Conservation (phyloP, 23 tunicate genomes). For the Halocynthia roretzi region DNA sequence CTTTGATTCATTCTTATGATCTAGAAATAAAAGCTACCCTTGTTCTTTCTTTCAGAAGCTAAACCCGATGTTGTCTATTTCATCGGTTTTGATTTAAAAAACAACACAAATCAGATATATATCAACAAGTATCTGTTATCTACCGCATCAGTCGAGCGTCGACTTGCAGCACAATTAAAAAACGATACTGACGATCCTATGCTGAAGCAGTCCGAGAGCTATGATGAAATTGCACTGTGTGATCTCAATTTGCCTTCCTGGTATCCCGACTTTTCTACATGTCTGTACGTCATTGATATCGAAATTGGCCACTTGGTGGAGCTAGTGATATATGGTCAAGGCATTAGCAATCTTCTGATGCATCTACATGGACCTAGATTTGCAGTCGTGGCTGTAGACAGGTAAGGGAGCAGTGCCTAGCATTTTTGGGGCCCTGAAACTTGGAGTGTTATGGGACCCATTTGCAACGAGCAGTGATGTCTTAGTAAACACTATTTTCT, state of each 20-base stretch:
- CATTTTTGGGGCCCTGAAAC: no score
- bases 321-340: slow-evolving; percentile 78
- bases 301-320: slow-evolving; percentile 45
- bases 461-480: no score
- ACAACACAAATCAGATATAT: slow-evolving; percentile 50
- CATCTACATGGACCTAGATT: slow-evolving; percentile 90
- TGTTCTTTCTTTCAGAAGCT: background rate
- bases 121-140: slow-evolving; percentile 54
- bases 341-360: slow-evolving; percentile 85
- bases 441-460: no score
- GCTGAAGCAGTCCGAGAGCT: slow-evolving; percentile 43
- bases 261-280: slow-evolving; percentile 29
- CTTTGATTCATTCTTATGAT: no score
- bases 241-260: slow-evolving; percentile 14
- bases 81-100: slow-evolving; percentile 80
- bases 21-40: no score
- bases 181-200: slow-evolving; percentile 61
- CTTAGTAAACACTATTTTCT: no score
- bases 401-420: slow-evolving; percentile 14
- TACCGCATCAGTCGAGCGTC: slow-evolving; percentile 40
- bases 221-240: slow-evolving; percentile 24
- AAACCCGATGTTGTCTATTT: slow-evolving; percentile 51
- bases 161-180: slow-evolving; percentile 70
- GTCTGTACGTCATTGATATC: slow-evolving; percentile 47
- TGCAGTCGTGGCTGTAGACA: slow-evolving; percentile 82